Percentiles rank a stretch among this genome's conserved stretches.
phyloP scores from a whole-genome alignment of 2,797 vertebrate genomes.

The Hybognathus amarus region DNA sequence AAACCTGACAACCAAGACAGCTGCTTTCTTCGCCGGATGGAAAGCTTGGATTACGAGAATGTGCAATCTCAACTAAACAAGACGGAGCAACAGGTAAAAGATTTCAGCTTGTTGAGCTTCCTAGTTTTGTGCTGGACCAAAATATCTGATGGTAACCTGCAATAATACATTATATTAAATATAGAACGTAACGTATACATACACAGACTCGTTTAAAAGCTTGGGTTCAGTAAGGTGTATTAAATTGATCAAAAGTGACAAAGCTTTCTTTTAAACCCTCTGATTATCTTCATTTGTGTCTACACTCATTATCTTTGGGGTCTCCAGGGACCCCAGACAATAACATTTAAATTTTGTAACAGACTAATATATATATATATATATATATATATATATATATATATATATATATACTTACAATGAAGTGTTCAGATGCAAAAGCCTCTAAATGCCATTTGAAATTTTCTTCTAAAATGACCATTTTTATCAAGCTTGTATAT shows the following conservation, averaged over 20 bases:
- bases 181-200: background rate
- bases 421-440: too few relatives aligned
- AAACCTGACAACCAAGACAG: conserved; percentile 76
- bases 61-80: conserved; percentile 75
- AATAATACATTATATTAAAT: background rate
- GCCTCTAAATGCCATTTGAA: too few relatives aligned
- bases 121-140: background rate
- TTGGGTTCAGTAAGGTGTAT: background rate
- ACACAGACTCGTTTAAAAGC: background rate
- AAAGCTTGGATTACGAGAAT: conserved; percentile 80
- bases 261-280: background rate
- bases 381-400: too few relatives aligned
- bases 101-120: background rate
- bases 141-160: background rate
- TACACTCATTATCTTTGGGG: too few relatives aligned
- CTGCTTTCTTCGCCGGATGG: conserved; percentile 91
- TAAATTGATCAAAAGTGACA: background rate
- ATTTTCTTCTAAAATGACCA: too few relatives aligned
- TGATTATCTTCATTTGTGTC: too few relatives aligned
- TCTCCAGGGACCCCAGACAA: too few relatives aligned
- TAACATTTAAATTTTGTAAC: too few relatives aligned
- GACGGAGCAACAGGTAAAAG: conserved; percentile 77
- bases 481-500: too few relatives aligned
- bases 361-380: too few relatives aligned
- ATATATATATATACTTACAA: too few relatives aligned